A percentile compares a stretch with the other conserved stretches of the same genome.
phyloP scores from a whole-genome alignment of 2,113 vertebrate species.

The Ammodytes marinus region DNA sequence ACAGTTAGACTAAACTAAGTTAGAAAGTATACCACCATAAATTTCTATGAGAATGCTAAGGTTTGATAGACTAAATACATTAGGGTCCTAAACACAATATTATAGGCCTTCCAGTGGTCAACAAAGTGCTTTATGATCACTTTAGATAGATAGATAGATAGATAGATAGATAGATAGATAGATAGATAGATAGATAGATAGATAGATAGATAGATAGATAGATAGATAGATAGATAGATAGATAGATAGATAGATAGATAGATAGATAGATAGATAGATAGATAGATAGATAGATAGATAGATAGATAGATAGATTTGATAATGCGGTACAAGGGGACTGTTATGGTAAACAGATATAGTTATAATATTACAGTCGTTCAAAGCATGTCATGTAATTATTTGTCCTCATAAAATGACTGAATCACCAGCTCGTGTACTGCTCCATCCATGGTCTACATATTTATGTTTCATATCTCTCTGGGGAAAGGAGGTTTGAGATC shows the following conservation, averaged over 20 bases:
- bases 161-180: no score
- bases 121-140: not conserved
- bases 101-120: not conserved
- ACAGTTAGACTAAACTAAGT: not conserved
- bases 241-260: no score
- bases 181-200: no score
- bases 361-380: not conserved
- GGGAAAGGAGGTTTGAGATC: slow-evolving; percentile 28
- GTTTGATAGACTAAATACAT: not conserved
- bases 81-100: not conserved
- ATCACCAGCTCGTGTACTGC: not conserved
- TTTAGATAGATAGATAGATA: no score
- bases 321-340: no score
- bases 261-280: no score
- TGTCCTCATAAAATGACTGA: not conserved
- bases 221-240: no score
- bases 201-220: no score
- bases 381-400: not conserved
- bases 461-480: slow-evolving; percentile 7
- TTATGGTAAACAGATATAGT: no score
- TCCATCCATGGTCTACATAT: slow-evolving; percentile 6
- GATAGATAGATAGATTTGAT: no score
- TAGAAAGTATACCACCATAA: not conserved
- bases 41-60: not conserved
- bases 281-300: no score